Conservation (phyloP, 2,888 invertebrate species). For the Stenichneumon culpator region DNA sequence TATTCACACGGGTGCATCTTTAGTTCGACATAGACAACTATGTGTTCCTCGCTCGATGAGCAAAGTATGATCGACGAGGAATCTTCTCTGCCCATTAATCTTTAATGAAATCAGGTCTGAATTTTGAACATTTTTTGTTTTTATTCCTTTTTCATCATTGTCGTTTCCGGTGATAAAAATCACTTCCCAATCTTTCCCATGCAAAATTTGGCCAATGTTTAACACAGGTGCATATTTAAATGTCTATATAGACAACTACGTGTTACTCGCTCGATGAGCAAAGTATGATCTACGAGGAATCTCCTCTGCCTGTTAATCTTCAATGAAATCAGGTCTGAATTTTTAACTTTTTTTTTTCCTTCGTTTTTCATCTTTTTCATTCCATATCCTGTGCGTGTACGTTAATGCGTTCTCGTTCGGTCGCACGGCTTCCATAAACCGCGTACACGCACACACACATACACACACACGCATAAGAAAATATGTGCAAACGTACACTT, state of each 20-base stretch:
- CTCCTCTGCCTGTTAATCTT: constrained; percentile 28
- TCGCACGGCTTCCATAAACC: constrained; percentile 57
- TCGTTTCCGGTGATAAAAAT: too few relatives aligned
- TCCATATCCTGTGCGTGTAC: constrained; percentile 55
- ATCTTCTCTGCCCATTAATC: constrained; percentile 32
- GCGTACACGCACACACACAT: constrained; percentile 26
- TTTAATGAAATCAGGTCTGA: constrained; percentile 53
- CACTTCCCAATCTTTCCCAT: too few relatives aligned
- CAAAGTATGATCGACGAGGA: constrained; percentile 20
- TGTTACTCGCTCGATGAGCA: neutral
- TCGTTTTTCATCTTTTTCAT: constrained; percentile 18
- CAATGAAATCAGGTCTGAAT: constrained; percentile 54
- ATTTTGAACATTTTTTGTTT: constrained; percentile 11
- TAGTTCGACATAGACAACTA: neutral
- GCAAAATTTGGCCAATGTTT: too few relatives aligned
- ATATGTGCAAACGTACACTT: constrained; percentile 7
- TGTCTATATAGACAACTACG: neutral
- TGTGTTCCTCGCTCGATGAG: neutral
- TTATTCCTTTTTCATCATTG: constrained; percentile 7
- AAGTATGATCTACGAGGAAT: constrained; percentile 24
- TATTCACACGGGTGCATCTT: neutral
- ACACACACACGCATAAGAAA: neutral
- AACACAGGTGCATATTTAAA: neutral
- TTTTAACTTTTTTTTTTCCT: constrained; percentile 1
- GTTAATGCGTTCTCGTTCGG: constrained; percentile 57